Percentiles rank a stretch among this genome's conserved stretches.
phyloP scores from a whole-genome alignment of 2,797 vertebrate species.

The Esox lucius region DNA sequence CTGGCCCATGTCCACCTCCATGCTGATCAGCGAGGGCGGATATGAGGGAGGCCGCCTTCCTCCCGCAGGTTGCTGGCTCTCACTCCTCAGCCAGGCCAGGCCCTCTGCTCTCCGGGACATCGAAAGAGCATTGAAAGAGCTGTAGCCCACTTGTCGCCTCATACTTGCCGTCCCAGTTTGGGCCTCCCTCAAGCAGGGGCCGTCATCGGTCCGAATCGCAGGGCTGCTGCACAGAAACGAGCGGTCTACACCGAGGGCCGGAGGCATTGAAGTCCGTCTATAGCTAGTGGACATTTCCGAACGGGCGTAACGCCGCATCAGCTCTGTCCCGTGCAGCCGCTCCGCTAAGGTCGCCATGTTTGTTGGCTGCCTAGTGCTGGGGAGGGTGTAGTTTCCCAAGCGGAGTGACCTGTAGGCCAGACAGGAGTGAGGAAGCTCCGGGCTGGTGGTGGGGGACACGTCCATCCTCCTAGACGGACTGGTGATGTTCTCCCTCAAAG shows the following conservation, averaged over 20 bases:
- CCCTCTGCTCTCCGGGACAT: slow-evolving; percentile 1
- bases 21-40: slow-evolving; percentile 35
- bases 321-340: not conserved
- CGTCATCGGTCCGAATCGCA: not conserved
- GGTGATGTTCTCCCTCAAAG: slow-evolving; percentile 5
- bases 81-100: slow-evolving; percentile 39
- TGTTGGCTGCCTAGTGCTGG: slow-evolving; percentile 17
- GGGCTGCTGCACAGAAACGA: slow-evolving; percentile 26
- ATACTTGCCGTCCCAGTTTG: slow-evolving; percentile 4
- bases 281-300: slow-evolving; percentile 36
- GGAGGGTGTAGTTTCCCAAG: slow-evolving; percentile 39
- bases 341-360: slow-evolving; percentile 7
- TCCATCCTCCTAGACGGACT: slow-evolving; percentile 54
- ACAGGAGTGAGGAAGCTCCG: slow-evolving; percentile 8
- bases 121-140: not conserved
- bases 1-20: slow-evolving; percentile 41
- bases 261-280: not conserved
- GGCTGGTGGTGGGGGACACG: slow-evolving; percentile 45
- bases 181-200: slow-evolving; percentile 2
- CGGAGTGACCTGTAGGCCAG: slow-evolving; percentile 11
- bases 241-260: slow-evolving; percentile 5
- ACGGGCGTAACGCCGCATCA: slow-evolving; percentile 26
- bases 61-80: slow-evolving; percentile 17
- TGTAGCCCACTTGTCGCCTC: slow-evolving; percentile 1
- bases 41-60: slow-evolving; percentile 34